phyloP scores from a whole-genome alignment of 1,140 invertebrate genomes.

The Mamestra configurata region DNA sequence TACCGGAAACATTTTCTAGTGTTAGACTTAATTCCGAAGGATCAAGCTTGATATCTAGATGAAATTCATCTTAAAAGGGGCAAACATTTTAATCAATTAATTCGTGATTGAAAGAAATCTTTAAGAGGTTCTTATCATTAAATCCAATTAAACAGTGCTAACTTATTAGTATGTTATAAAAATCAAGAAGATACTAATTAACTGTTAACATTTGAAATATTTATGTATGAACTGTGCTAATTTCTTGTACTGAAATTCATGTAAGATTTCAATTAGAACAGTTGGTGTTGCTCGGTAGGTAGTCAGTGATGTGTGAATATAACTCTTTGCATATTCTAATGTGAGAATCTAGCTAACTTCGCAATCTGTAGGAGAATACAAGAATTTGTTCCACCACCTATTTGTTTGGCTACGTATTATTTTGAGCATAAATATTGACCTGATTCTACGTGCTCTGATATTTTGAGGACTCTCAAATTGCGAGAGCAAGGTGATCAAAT shows the following conservation, averaged over 20 bases:
- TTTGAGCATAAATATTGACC: slow-evolving; percentile 21
- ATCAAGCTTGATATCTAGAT: not conserved
- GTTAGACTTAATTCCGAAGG: not conserved
- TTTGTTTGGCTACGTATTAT: slow-evolving; percentile 23
- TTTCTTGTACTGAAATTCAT: not conserved
- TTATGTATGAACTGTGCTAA: not conserved
- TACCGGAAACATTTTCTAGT: not conserved
- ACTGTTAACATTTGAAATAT: too few relatives aligned
- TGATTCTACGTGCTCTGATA: not conserved
- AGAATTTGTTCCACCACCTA: not conserved
- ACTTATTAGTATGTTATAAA: not conserved
- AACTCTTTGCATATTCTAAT: not conserved
- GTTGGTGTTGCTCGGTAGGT: too few relatives aligned
- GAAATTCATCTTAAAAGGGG: not conserved
- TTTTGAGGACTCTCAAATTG: not conserved
- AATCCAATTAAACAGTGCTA: not conserved
- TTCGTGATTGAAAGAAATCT: not conserved
- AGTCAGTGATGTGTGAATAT: slow-evolving; percentile 24
- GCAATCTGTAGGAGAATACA: slow-evolving; percentile 3
- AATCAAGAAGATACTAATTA: not conserved
- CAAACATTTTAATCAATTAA: not conserved
- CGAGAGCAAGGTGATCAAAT: not conserved
- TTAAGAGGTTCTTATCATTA: not conserved
- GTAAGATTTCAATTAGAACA: not conserved
- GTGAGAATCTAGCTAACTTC: slow-evolving; percentile 9